Evolutionary conservation across 2,113 vertebrate species (phyloP).

Genomic region (Rostratula benghalensis): DNA sequence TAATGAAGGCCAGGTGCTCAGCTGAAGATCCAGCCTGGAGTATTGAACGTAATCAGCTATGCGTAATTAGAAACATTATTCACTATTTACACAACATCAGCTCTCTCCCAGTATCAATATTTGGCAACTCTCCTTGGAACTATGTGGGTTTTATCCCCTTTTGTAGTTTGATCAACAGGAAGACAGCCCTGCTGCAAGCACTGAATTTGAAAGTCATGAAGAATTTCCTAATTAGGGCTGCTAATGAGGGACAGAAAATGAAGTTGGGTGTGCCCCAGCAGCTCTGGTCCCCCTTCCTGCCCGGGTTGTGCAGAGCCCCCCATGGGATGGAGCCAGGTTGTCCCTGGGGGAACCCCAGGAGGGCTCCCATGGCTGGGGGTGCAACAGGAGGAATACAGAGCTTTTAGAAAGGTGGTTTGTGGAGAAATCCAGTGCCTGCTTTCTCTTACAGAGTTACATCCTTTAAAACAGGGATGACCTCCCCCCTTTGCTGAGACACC

Average conservation of each 20-base stretch:
- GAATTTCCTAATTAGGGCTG: not conserved
- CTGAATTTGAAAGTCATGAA: not conserved
- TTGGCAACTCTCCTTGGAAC: not conserved
- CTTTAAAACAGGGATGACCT: not conserved
- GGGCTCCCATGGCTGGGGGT: not conserved
- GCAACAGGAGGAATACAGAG: not conserved
- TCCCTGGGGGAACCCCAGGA: too few relatives aligned
- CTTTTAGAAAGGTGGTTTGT: not conserved
- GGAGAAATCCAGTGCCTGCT: not conserved
- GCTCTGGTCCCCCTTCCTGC: not conserved
- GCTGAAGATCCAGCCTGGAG: not conserved
- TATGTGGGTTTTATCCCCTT: not conserved
- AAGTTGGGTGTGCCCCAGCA: not conserved
- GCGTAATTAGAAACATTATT: not conserved
- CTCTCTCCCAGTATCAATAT: slow-evolving; percentile 6
- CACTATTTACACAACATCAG: not conserved
- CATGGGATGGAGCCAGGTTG: accelerated
- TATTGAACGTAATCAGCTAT: not conserved
- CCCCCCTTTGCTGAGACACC: not conserved
- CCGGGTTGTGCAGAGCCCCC: accelerated
- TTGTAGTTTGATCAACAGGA: not conserved
- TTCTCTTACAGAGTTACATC: too few relatives aligned
- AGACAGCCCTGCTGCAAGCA: not conserved
- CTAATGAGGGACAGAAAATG: not conserved
- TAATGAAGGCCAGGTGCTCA: not conserved